Conservation (phyloP, 2,888 invertebrate genomes). For the Stegana nigrithorax region DNA sequence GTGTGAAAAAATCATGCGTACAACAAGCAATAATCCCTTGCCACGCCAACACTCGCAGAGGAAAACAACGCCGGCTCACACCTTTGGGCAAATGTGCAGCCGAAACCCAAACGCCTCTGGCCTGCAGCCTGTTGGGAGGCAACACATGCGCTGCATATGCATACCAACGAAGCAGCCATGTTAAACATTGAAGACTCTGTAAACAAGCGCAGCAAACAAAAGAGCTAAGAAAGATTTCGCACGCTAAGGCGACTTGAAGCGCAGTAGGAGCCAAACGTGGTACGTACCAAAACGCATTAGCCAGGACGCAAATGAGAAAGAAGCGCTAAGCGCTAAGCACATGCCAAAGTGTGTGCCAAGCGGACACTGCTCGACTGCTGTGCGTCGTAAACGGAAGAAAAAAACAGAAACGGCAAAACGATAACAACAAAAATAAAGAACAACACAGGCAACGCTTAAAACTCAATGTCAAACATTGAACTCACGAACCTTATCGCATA, state of each 20-base stretch:
- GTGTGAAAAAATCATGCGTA: too few relatives aligned
- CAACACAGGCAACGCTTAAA: too few relatives aligned
- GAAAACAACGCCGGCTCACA: slow-evolving; percentile 29
- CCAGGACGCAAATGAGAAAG: slow-evolving; percentile 33
- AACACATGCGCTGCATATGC: slow-evolving; percentile 47
- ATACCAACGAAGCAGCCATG: neutral
- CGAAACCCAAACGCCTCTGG: slow-evolving; percentile 5
- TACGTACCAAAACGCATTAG: neutral
- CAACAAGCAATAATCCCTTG: too few relatives aligned
- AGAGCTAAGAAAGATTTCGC: slow-evolving; percentile 29
- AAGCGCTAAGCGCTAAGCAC: slow-evolving; percentile 47
- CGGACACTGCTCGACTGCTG: neutral
- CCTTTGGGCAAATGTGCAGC: slow-evolving; percentile 24
- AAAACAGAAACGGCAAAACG: too few relatives aligned
- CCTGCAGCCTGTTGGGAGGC: neutral
- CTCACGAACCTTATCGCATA: slow-evolving; percentile 36
- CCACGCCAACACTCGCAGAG: neutral
- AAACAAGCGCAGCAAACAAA: slow-evolving; percentile 31
- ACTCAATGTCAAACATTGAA: slow-evolving; percentile 56
- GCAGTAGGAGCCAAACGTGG: slow-evolving; percentile 19
- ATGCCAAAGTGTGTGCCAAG: neutral
- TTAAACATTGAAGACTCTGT: slow-evolving; percentile 3
- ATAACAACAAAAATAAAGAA: too few relatives aligned
- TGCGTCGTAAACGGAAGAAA: neutral
- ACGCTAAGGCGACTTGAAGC: slow-evolving; percentile 50